Conservation (phyloP, 2,888 invertebrate genomes). For the Deladenus siricidicola region DNA sequence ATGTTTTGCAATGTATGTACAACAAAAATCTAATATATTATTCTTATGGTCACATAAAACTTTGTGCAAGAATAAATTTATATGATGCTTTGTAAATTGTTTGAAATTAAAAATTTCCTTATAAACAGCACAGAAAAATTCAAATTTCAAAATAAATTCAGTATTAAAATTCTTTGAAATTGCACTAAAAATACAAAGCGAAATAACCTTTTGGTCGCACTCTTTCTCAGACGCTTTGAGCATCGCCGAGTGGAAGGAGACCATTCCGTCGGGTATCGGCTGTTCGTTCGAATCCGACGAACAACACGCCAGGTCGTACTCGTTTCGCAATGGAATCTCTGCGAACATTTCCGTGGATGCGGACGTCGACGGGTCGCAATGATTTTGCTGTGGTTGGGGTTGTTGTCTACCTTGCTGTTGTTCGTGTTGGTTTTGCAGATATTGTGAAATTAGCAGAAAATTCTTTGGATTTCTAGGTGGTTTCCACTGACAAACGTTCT, state of each 20-base stretch:
- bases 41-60: too few relatives aligned
- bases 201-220: neutral
- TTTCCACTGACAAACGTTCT: constrained; percentile 48
- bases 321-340: neutral
- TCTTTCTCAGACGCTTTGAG: neutral
- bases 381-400: neutral
- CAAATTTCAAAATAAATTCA: too few relatives aligned
- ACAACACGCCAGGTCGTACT: neutral
- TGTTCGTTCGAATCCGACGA: neutral
- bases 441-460: neutral
- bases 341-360: constrained; percentile 6
- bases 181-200: neutral
- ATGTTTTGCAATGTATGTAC: too few relatives aligned
- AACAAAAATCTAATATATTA: too few relatives aligned
- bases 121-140: too few relatives aligned
- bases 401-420: neutral
- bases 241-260: neutral
- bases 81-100: too few relatives aligned
- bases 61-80: too few relatives aligned
- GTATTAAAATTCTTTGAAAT: neutral
- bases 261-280: neutral
- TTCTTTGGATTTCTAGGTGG: constrained; percentile 15
- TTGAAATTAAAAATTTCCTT: too few relatives aligned
- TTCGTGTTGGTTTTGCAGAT: neutral
- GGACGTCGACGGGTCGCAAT: constrained; percentile 8